phyloP scores from a whole-genome alignment of 2,888 invertebrate species.

The Orchesellides sinensis region DNA sequence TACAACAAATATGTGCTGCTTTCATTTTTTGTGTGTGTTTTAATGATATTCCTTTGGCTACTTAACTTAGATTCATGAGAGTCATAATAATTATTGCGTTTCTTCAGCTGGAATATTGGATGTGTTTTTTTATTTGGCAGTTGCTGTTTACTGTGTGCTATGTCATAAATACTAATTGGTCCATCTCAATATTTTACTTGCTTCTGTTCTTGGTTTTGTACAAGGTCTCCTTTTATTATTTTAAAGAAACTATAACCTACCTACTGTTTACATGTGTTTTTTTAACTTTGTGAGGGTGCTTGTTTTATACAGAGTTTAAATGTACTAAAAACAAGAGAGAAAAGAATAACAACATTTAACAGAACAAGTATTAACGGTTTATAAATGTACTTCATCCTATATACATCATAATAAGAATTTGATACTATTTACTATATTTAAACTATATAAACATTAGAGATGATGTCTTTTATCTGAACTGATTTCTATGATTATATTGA shows the following conservation, averaged over 20 bases:
- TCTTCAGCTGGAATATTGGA: slow-evolving; percentile 5
- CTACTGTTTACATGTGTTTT: neutral
- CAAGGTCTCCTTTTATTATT: neutral
- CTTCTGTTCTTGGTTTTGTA: neutral
- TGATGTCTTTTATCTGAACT: neutral
- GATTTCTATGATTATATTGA: slow-evolving; percentile 2
- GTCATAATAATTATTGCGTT: neutral
- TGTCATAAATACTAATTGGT: slow-evolving; percentile 2
- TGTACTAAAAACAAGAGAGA: slow-evolving; percentile 9
- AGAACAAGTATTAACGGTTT: slow-evolving; percentile 25
- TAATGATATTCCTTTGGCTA: neutral
- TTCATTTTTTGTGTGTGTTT: no score
- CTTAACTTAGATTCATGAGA: neutral
- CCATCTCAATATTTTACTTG: neutral
- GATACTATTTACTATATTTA: slow-evolving; percentile 16
- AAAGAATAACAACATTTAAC: slow-evolving; percentile 16
- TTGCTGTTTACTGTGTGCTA: slow-evolving; percentile 4
- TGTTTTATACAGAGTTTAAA: slow-evolving; percentile 20
- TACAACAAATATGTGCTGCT: no score
- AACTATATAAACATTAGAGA: neutral
- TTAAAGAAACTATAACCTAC: neutral
- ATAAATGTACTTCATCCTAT: neutral
- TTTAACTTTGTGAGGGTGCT: slow-evolving; percentile 15
- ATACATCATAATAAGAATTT: slow-evolving; percentile 9
- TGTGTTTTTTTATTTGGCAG: neutral